Base-by-base conservation (phyloP, 2,888 invertebrate species). In the Agrotis clavis region DNA sequence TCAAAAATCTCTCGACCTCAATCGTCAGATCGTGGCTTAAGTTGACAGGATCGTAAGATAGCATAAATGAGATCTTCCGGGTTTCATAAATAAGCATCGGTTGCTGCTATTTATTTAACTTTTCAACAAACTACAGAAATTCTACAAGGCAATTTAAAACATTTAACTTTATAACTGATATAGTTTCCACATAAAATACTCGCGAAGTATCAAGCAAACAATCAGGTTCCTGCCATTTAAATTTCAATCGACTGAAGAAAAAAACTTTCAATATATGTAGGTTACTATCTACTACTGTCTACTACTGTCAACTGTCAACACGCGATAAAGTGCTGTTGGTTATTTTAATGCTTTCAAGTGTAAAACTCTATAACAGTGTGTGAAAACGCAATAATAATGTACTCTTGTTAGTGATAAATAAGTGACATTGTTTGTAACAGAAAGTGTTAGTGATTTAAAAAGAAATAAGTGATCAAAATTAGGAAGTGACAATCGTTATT, bases 191-290 rank as follows among this genome's bases (percentile, higher is more conserved):
- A 56, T 63, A 72, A 76, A 80, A 71, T 57, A 59, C 30, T 47
- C 5, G n/a, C 30, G 21, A 70, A 47, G 63, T 72, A 56, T 64
- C 60, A 67, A 57, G 67, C 21, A 79, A 59, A 57, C 54, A 73
- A 76, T 66, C 68, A 64, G 25, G 59, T 81, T 71, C 16, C 74
- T 75, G 78, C 84, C 79, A 85, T 86, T 90, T 86, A 89, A 88
- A 83, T 91, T 94, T 94, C 92, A 94, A 94, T 92, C 89, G 90
- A 74, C 84, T 82, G 81, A 89, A 81, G 66, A 82, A 81, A 85
- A 85, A 89, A 82, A 81, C 84, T 82, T 90, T 88, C 88, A 88
- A 91, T 91, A 87, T 87, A n/a, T n/a, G n/a, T n/a, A n/a, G n/a
- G n/a, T n/a, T n/a, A n/a, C n/a, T n/a, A n/a, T n/a, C n/a, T n/a